Conservation (phyloP, 2,888 invertebrate genomes). For the Tetragonula carbonaria region DNA sequence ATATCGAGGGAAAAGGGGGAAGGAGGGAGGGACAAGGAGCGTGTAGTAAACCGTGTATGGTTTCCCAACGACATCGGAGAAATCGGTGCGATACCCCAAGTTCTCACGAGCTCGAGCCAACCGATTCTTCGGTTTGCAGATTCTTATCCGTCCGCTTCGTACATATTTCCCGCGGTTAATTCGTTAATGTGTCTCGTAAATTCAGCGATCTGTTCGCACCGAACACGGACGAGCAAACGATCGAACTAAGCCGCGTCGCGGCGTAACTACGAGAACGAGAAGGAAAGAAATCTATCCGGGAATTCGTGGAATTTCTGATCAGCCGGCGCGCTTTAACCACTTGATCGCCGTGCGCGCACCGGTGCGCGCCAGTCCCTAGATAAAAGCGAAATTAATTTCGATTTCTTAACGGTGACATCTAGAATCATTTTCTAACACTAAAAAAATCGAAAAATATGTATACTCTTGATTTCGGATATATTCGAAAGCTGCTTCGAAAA, state of each 20-base stretch:
- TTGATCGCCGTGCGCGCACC: no score
- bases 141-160: not conserved
- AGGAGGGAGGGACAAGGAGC: not conserved
- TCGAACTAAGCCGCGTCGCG: not conserved
- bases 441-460: no score
- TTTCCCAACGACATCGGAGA: constrained; percentile 66
- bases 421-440: no score
- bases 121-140: constrained; percentile 46
- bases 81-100: constrained; percentile 52
- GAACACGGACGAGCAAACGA: not conserved
- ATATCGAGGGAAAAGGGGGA: constrained; percentile 36
- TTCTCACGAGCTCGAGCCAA: constrained; percentile 62
- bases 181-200: constrained; percentile 50
- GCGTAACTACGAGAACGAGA: not conserved
- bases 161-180: constrained; percentile 17
- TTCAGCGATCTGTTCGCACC: not conserved
- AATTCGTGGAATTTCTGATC: constrained; percentile 27
- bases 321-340: not conserved
- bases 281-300: constrained; percentile 22
- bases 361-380: no score
- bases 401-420: no score
- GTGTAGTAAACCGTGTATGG: constrained; percentile 64
- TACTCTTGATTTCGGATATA: no score
- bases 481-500: no score
- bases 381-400: no score